phyloP scores from a whole-genome alignment of 1,140 invertebrate genomes.

The Ceratina japonica region DNA sequence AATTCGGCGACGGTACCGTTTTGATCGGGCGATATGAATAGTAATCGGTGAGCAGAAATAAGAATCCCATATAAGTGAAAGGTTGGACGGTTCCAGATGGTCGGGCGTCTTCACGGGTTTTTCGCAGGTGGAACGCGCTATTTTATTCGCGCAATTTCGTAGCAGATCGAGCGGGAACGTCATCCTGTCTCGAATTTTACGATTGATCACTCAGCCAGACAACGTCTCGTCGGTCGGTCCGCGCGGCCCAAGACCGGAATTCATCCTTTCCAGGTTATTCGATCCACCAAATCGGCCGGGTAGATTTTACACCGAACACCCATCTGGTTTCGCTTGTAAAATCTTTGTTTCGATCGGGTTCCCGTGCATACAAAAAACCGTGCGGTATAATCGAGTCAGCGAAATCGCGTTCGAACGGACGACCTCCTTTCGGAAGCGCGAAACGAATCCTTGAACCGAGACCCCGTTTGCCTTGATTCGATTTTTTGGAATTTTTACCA shows the following conservation, averaged over 20 bases:
- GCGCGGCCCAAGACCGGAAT: slow-evolving; percentile 38
- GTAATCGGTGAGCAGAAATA: slow-evolving; percentile 13
- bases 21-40: neutral
- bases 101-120: neutral
- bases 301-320: neutral
- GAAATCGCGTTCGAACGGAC: slow-evolving; percentile 6
- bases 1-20: neutral
- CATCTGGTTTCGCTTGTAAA: slow-evolving; percentile 4
- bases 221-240: neutral
- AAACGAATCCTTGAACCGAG: neutral
- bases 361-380: neutral
- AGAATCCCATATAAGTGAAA: slow-evolving; percentile 22
- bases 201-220: slow-evolving; percentile 53
- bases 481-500: neutral
- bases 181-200: slow-evolving; percentile 54
- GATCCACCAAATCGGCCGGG: neutral
- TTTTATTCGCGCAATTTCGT: slow-evolving; percentile 57
- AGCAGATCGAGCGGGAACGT: slow-evolving; percentile 34
- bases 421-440: neutral
- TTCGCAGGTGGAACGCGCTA: slow-evolving; percentile 40
- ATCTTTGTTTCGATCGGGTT: slow-evolving; percentile 13
- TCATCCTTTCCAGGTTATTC: slow-evolving; percentile 19
- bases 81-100: slow-evolving; percentile 24
- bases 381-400: slow-evolving; percentile 24
- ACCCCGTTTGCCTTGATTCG: neutral